Conservation (phyloP, 2,888 invertebrate genomes). For the Callyntrura sp. region DNA sequence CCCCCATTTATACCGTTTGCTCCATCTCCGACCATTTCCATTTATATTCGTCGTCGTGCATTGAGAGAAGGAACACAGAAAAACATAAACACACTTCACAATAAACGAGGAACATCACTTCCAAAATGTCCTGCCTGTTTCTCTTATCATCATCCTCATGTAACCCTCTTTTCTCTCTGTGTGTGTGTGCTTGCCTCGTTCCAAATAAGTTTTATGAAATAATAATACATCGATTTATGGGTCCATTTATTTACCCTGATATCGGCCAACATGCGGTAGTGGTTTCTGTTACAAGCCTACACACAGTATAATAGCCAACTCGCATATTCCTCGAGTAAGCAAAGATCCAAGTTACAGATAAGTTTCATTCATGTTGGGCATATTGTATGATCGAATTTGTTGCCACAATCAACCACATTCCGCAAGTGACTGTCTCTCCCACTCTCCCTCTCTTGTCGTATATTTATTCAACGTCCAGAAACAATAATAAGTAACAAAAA, state of each 20-base stretch:
- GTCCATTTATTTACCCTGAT: slow-evolving; percentile 66
- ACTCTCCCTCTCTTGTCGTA: not conserved
- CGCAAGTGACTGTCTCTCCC: slow-evolving; percentile 41
- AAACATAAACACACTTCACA: slow-evolving; percentile 7
- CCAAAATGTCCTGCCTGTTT: not conserved
- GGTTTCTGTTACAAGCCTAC: not conserved
- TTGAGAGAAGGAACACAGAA: not conserved
- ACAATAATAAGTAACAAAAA: slow-evolving; percentile 42
- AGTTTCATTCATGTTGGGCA: slow-evolving; percentile 54
- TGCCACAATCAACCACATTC: slow-evolving; percentile 68
- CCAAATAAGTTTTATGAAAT: slow-evolving; percentile 57
- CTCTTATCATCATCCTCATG: slow-evolving; percentile 38
- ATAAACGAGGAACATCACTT: not conserved
- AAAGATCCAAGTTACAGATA: slow-evolving; percentile 50
- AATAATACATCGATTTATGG: slow-evolving; percentile 72
- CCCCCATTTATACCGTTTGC: not conserved
- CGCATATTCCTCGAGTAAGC: slow-evolving; percentile 31
- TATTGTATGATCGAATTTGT: slow-evolving; percentile 60
- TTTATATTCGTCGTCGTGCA: not conserved
- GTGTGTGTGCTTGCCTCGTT: slow-evolving; percentile 22
- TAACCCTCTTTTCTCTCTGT: not conserved
- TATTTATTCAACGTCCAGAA: slow-evolving; percentile 18
- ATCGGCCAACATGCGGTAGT: slow-evolving; percentile 15
- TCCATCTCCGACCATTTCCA: not conserved
- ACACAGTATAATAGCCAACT: not conserved